A percentile compares a stretch with the other conserved stretches of the same genome.
Evolutionary conservation across 2,113 vertebrate genomes (phyloP).

Genomic region (Dromiciops gliroides): DNA sequence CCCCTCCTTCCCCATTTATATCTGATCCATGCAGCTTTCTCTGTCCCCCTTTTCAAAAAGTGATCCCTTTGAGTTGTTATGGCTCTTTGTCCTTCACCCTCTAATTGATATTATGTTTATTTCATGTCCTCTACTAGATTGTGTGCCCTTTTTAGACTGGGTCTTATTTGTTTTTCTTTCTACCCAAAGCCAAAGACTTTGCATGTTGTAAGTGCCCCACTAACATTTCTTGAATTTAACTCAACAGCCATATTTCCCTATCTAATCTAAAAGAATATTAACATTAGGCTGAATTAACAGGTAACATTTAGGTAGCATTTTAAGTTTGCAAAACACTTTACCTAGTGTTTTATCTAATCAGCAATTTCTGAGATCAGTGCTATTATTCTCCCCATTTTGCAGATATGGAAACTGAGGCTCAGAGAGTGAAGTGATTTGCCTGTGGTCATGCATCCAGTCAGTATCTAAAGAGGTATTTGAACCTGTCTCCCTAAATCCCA

Average conservation of each 20-base stretch:
- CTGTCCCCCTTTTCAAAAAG: not conserved
- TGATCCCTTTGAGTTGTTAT: no score
- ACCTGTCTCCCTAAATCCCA: not conserved
- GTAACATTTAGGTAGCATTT: not conserved
- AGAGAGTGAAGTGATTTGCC: not conserved
- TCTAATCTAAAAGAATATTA: not conserved
- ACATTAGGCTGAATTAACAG: not conserved
- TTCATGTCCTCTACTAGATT: not conserved
- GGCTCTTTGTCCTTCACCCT: not conserved
- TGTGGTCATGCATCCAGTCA: not conserved
- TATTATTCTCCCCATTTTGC: not conserved
- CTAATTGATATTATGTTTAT: not conserved
- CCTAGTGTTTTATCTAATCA: not conserved
- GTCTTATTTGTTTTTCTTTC: not conserved
- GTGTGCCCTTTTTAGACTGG: not conserved
- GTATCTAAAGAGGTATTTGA: not conserved
- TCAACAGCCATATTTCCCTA: fast-evolving
- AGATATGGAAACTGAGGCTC: not conserved
- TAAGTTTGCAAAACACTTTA: not conserved
- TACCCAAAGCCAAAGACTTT: not conserved
- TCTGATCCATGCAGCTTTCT: not conserved
- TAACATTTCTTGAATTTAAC: not conserved
- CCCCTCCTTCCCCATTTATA: not conserved
- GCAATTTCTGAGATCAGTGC: not conserved
- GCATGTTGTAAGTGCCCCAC: not conserved